Percentiles rank a stretch among this genome's conserved stretches.
These are phyloP conservation scores for Mycalesis mineus DNA, from an alignment of 2,888 invertebrate genomes.

Conservation along the genomic window DNA sequence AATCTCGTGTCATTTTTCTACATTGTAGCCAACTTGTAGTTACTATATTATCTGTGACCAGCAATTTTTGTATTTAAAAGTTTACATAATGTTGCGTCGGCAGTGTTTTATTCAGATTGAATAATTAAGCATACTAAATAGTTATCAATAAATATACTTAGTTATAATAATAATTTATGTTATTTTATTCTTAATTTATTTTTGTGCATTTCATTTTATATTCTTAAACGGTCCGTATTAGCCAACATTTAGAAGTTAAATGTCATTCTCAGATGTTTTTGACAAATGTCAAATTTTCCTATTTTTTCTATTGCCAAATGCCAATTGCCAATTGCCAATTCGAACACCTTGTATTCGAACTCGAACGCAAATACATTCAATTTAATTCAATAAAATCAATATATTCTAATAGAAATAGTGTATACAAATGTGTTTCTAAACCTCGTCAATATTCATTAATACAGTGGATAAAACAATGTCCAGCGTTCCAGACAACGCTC, in stretches of 20 bases:
- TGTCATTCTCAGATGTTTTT: conserved; percentile 4
- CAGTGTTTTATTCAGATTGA: no score
- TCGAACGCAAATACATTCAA: no score
- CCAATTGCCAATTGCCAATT: not conserved
- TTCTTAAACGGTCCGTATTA: not conserved
- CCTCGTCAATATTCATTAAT: not conserved
- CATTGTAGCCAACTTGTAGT: conserved; percentile 12
- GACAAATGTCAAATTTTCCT: conserved; percentile 1
- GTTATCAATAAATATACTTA: no score
- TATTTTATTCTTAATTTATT: no score
- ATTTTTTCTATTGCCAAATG: no score
- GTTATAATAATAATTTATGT: no score
- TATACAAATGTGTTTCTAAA: not conserved
- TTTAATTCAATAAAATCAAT: conserved; percentile 1
- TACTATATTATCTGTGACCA: no score
- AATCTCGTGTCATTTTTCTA: conserved; percentile 32
- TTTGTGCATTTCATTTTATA: no score
- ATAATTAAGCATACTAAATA: no score
- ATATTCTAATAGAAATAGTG: not conserved
- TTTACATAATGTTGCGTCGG: no score
- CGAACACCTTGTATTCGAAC: not conserved
- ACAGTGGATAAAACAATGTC: conserved; percentile 43
- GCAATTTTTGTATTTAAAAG: no score
- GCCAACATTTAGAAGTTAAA: not conserved
- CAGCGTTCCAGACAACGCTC: conserved; percentile 63